These are phyloP conservation scores for Bombus consobrinus DNA, from an alignment of 1,140 invertebrate genomes.

Conservation along the genomic window DNA sequence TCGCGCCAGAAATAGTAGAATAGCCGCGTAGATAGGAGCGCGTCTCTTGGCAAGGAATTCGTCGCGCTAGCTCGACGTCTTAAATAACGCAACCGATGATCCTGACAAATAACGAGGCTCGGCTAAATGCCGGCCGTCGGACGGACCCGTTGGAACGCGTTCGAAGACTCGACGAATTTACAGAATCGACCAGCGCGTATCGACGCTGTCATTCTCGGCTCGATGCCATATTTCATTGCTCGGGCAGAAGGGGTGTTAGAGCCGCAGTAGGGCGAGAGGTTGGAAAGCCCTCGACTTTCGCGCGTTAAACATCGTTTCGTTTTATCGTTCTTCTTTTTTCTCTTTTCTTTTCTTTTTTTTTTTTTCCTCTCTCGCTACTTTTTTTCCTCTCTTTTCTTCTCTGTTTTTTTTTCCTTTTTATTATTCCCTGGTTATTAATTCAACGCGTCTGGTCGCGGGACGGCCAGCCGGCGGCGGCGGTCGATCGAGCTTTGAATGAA, in stretches of 20 bases:
- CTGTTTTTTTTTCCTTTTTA: background rate
- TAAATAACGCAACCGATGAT: slow-evolving; percentile 42
- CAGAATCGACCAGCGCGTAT: background rate
- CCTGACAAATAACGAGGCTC: slow-evolving; percentile 34
- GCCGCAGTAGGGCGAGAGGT: no score
- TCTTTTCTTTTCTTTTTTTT: background rate
- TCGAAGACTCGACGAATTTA: background rate
- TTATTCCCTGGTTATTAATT: slow-evolving; percentile 51
- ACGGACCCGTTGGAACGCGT: background rate
- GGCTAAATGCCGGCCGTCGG: slow-evolving; percentile 42
- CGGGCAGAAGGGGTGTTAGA: background rate
- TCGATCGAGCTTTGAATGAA: slow-evolving; percentile 70
- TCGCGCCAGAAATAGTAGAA: slow-evolving; percentile 50
- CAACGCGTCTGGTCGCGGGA: slow-evolving; percentile 39
- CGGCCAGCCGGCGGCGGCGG: slow-evolving; percentile 54
- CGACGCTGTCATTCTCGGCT: slow-evolving; percentile 22
- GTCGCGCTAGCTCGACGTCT: slow-evolving; percentile 12
- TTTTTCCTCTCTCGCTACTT: background rate
- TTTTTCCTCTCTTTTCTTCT: background rate
- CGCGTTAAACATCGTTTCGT: slow-evolving; percentile 1
- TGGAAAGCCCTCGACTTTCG: slow-evolving; percentile 13
- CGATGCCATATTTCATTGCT: background rate
- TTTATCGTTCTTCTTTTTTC: background rate
- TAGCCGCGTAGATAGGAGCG: slow-evolving; percentile 12
- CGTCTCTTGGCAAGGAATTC: slow-evolving; percentile 32